Evolutionary conservation across 2,888 invertebrate genomes (phyloP).

Genomic region (Prosopocoilus inquinatus): DNA sequence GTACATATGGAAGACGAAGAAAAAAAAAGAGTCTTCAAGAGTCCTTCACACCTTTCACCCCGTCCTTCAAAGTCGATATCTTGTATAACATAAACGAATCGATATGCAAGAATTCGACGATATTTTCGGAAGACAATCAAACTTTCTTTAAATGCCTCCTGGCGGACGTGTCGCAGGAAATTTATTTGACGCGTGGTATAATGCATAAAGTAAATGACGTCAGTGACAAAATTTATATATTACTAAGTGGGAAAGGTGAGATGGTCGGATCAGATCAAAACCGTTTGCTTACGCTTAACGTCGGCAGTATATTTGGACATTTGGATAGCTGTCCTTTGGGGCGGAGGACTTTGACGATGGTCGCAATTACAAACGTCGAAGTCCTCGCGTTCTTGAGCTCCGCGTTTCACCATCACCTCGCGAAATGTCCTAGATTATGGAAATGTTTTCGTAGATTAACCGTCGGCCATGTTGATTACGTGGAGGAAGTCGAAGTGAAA

Average conservation of each 20-base stretch:
- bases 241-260: constrained; percentile 30
- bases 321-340: constrained; percentile 23
- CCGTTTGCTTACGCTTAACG: constrained; percentile 21
- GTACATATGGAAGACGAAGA: constrained; percentile 27
- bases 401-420: constrained; percentile 24
- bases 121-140: constrained; percentile 20
- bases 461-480: constrained; percentile 25
- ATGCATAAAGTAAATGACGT: constrained; percentile 28
- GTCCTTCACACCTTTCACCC: constrained; percentile 21
- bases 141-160: constrained; percentile 25
- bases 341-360: constrained; percentile 31
- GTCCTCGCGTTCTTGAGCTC: constrained; percentile 24
- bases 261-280: constrained; percentile 32
- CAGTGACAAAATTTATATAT: constrained; percentile 25
- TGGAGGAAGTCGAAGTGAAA: constrained; percentile 10
- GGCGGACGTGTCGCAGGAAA: constrained; percentile 18
- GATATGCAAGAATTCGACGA: constrained; percentile 15
- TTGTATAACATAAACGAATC: constrained; percentile 26
- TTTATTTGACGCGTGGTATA: constrained; percentile 19
- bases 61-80: constrained; percentile 26
- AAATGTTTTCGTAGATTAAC: constrained; percentile 20
- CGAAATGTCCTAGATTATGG: constrained; percentile 23
- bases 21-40: constrained; percentile 20
- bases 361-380: constrained; percentile 32
- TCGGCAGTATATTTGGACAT: constrained; percentile 33